Evolutionary conservation across 1,140 invertebrate genomes (phyloP).

Genomic region (Idris sp.): DNA sequence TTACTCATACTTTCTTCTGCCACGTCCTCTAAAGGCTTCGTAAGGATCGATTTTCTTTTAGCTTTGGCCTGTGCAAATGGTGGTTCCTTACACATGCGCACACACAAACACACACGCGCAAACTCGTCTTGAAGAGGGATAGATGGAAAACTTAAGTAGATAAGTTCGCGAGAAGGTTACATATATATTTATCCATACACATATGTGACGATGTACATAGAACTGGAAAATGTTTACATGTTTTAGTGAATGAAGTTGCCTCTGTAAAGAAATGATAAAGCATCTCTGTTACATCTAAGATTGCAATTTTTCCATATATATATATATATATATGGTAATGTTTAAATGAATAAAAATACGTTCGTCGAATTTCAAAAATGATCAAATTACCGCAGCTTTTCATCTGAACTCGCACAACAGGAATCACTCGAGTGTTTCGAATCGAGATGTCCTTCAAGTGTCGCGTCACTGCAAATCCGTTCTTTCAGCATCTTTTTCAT

Average conservation of each 20-base stretch:
- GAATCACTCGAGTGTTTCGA: slow-evolving; percentile 33
- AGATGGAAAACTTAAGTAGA: slow-evolving; percentile 48
- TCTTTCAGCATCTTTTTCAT: slow-evolving; percentile 39
- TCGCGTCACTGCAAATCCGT: slow-evolving; percentile 32
- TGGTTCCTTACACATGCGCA: slow-evolving; percentile 15
- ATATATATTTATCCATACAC: slow-evolving; percentile 19
- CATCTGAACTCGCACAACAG: slow-evolving; percentile 2
- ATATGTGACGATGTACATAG: slow-evolving; percentile 9
- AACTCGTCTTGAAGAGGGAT: slow-evolving; percentile 23
- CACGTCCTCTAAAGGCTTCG: slow-evolving; percentile 16
- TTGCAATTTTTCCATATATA: slow-evolving; percentile 43
- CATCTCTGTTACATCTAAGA: slow-evolving; percentile 33
- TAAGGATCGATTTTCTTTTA: slow-evolving; percentile 56
- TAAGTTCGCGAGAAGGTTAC: slow-evolving; percentile 50
- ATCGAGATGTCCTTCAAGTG: slow-evolving; percentile 39
- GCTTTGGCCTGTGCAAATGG: slow-evolving; percentile 31
- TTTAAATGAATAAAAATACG: too few species aligned
- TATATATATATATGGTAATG: slow-evolving; percentile 21
- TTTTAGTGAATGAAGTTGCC: slow-evolving; percentile 35
- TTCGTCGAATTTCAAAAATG: slow-evolving; percentile 13
- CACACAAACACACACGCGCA: slow-evolving; percentile 13
- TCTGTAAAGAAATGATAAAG: slow-evolving; percentile 49
- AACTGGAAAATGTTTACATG: slow-evolving; percentile 34
- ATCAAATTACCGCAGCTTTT: slow-evolving; percentile 20
- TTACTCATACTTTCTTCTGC: slow-evolving; percentile 21